Percentiles rank a stretch among this genome's conserved stretches.
These are phyloP conservation scores for Seriola quinqueradiata DNA, from an alignment of 2,113 vertebrate species.

Conservation along the genomic window DNA sequence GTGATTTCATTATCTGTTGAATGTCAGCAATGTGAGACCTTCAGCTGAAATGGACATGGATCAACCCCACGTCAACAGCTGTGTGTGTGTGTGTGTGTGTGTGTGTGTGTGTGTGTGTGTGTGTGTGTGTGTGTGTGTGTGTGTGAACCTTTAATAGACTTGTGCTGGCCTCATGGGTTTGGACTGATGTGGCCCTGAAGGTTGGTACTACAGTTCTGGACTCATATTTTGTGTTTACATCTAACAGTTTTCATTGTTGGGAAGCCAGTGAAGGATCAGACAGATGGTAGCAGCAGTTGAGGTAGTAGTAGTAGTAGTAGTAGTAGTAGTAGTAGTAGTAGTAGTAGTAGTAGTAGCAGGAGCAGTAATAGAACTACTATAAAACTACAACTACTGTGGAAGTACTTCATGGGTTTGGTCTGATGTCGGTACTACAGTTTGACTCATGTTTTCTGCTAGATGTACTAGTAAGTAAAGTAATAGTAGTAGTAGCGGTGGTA, in stretches of 20 bases:
- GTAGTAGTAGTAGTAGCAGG: no score
- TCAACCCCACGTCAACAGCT: constrained; percentile 66
- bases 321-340: no score
- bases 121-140: background rate
- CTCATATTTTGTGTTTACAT: background rate
- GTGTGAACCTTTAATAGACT: background rate
- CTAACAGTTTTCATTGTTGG: background rate
- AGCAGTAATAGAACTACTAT: no score
- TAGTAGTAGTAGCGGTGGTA: no score
- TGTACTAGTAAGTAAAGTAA: no score
- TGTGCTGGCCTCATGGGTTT: background rate
- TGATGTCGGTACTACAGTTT: no score
- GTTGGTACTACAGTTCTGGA: background rate
- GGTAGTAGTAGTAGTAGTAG: no score
- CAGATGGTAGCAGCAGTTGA: background rate
- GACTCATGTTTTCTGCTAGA: no score
- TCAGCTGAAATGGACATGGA: constrained; percentile 48
- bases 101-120: constrained; percentile 13
- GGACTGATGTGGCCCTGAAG: background rate
- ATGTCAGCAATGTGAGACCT: constrained; percentile 73
- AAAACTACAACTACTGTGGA: no score
- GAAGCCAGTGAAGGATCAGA: background rate
- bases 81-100: constrained; percentile 42
- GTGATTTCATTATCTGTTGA: constrained; percentile 72
- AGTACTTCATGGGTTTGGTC: no score